Evolutionary conservation across 1,140 invertebrate genomes (phyloP).

Genomic region (Leptestheria dahalacensis): DNA sequence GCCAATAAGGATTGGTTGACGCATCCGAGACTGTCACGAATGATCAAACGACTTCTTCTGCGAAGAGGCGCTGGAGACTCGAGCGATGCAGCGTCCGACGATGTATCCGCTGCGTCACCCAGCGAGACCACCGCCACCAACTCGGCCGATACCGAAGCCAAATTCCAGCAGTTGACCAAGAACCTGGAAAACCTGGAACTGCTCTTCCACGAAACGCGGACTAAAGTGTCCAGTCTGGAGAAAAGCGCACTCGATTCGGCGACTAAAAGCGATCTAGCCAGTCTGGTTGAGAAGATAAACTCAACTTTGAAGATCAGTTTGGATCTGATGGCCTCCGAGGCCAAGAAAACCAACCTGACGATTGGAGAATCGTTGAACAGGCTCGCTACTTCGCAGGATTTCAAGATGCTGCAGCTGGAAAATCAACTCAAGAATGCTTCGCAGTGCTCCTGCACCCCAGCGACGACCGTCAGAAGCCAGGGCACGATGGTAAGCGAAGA

Average conservation of each 20-base stretch:
- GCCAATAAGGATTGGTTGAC: constrained; percentile 13
- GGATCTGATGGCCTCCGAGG: not conserved
- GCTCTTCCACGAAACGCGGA: constrained; percentile 5
- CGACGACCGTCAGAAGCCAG: not conserved
- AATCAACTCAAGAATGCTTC: not conserved
- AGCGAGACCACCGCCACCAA: not conserved
- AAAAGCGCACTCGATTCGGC: not conserved
- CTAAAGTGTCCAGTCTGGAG: not conserved
- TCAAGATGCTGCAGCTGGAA: not conserved
- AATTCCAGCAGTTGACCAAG: constrained; percentile 3
- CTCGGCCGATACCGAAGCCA: constrained; percentile 11
- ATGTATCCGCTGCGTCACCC: not conserved
- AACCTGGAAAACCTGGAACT: not conserved
- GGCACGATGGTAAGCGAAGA: not conserved
- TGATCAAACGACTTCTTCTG: constrained; percentile 13
- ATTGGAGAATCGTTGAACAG: not conserved
- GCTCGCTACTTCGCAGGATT: not conserved
- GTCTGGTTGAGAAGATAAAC: not conserved
- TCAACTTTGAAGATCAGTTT: not conserved
- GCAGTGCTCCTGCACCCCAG: not conserved
- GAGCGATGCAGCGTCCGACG: not conserved
- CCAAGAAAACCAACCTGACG: not conserved
- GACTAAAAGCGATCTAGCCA: not conserved
- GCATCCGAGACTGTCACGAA: constrained; percentile 2
- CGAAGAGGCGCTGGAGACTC: not conserved